phyloP scores from a whole-genome alignment of 2,888 invertebrate genomes.

The Cephus pygmeus region DNA sequence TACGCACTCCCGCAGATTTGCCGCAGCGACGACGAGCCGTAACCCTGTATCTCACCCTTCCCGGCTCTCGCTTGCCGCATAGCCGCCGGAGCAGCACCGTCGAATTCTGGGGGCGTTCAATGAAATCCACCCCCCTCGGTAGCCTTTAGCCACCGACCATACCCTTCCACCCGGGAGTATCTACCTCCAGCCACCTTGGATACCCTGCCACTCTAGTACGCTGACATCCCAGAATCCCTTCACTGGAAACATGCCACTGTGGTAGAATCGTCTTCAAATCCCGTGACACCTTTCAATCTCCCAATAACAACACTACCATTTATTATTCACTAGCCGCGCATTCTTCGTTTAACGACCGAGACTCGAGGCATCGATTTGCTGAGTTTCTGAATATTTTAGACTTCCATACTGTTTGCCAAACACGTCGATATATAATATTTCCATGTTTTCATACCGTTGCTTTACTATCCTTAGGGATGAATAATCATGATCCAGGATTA shows the following conservation, averaged over 20 bases:
- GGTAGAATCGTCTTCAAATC: not conserved
- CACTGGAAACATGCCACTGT: not conserved
- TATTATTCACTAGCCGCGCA: not conserved
- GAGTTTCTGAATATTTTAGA: not conserved
- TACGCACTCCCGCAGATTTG: slow-evolving; percentile 54
- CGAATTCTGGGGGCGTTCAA: slow-evolving; percentile 58
- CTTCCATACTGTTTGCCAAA: not conserved
- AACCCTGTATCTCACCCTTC: slow-evolving; percentile 27
- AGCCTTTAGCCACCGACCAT: slow-evolving; percentile 15
- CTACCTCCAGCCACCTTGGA: not conserved
- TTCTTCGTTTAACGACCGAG: not conserved
- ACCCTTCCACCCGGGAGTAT: slow-evolving; percentile 21
- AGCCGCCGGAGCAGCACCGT: slow-evolving; percentile 57
- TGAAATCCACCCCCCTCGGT: slow-evolving; percentile 47
- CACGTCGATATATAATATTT: not conserved
- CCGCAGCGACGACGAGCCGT: slow-evolving; percentile 53
- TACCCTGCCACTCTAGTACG: not conserved
- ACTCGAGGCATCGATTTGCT: not conserved
- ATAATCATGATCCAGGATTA: not conserved
- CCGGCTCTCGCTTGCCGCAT: slow-evolving; percentile 40
- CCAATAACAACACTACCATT: not conserved
- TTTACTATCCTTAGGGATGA: not conserved
- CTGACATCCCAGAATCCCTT: not conserved
- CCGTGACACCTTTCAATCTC: not conserved
- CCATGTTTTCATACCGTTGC: not conserved